phyloP scores from a whole-genome alignment of 1,140 invertebrate genomes.

The Eriosoma lanigerum region DNA sequence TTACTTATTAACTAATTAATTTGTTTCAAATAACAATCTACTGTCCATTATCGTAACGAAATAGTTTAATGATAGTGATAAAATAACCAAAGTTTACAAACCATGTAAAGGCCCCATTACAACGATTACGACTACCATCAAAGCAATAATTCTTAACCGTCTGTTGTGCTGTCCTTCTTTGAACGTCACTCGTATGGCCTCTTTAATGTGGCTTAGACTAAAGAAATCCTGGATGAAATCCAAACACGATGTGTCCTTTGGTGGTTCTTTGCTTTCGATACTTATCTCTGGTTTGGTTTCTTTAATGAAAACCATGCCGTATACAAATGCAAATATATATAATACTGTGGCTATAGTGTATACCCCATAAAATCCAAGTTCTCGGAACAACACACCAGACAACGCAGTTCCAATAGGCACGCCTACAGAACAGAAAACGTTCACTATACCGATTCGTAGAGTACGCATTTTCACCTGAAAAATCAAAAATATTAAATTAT shows the following conservation, averaged over 20 bases:
- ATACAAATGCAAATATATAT: conserved; percentile 73
- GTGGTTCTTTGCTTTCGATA: neutral
- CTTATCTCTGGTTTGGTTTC: conserved; percentile 58
- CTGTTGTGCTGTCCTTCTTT: conserved; percentile 72
- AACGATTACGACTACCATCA: conserved; percentile 79
- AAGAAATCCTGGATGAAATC: conserved; percentile 66
- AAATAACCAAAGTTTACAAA: conserved; percentile 58
- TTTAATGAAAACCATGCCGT: conserved; percentile 68
- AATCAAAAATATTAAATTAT: too few relatives aligned
- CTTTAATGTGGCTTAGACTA: conserved; percentile 70
- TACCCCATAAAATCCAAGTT: conserved; percentile 78
- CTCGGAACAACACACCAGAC: conserved; percentile 60
- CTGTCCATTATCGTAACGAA: too few relatives aligned
- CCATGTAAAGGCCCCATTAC: conserved; percentile 80
- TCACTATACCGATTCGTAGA: conserved; percentile 78
- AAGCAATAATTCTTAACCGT: conserved; percentile 69
- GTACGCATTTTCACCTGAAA: conserved; percentile 70
- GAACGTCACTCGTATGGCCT: conserved; percentile 75
- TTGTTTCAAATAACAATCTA: too few relatives aligned
- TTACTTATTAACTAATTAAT: too few relatives aligned
- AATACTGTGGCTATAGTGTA: conserved; percentile 72
- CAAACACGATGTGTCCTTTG: conserved; percentile 54
- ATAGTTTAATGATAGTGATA: too few relatives aligned
- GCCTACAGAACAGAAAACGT: conserved; percentile 77
- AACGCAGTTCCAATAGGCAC: conserved; percentile 65